Evolutionary conservation across 2,888 invertebrate genomes (phyloP).

Genomic region (Cerastis leucographa): DNA sequence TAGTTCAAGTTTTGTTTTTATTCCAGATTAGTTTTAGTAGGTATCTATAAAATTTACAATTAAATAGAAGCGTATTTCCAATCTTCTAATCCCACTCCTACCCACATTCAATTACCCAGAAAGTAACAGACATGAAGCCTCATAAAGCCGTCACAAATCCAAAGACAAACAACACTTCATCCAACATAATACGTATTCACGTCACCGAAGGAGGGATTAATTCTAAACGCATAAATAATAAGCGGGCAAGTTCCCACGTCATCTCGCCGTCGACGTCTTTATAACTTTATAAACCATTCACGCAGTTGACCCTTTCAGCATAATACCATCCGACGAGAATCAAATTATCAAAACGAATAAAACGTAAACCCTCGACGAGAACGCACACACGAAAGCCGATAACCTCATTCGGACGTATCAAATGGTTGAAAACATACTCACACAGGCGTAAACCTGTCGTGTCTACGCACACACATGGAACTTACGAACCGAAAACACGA

Average conservation of each 20-base stretch:
- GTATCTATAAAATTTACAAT: not conserved
- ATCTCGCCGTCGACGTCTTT: constrained; percentile 84
- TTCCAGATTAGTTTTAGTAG: fast-evolving
- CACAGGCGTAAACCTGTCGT: constrained; percentile 47
- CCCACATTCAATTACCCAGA: constrained; percentile 30
- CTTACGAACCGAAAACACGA: constrained; percentile 67
- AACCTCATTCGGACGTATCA: constrained; percentile 84
- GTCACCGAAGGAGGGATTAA: constrained; percentile 67
- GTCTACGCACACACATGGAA: constrained; percentile 58
- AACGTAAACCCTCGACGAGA: constrained; percentile 77
- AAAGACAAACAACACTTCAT: constrained; percentile 57
- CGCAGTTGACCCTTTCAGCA: constrained; percentile 88
- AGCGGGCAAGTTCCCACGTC: constrained; percentile 84
- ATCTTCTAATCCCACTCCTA: constrained; percentile 7
- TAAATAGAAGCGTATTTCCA: not conserved
- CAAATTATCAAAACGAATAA: constrained; percentile 85
- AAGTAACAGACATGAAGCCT: constrained; percentile 30
- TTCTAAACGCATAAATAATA: constrained; percentile 79
- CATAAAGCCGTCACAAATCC: constrained; percentile 47
- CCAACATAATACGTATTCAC: constrained; percentile 61
- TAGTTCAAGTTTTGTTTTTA: not conserved
- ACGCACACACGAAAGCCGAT: constrained; percentile 75
- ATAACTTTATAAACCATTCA: constrained; percentile 87
- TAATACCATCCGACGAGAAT: constrained; percentile 78
- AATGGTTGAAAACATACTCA: constrained; percentile 76